Evolutionary conservation across 2,797 vertebrate species (phyloP), one percentile per base, ranked within the genome.

Genomic region (Eospalax fontanierii): DNA sequence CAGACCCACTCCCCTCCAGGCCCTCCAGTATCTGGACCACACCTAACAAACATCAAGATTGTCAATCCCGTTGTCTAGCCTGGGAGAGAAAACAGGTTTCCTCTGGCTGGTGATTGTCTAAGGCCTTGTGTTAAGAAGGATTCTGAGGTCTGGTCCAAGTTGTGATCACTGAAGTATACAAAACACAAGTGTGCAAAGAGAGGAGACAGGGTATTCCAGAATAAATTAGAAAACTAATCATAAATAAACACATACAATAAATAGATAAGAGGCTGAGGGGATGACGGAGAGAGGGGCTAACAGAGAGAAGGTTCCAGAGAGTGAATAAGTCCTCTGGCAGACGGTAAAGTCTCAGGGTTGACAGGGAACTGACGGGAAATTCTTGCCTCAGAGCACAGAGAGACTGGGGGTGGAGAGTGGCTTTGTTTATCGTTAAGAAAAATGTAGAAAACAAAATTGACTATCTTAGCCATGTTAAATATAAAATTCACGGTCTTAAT

Each of bases 401-500:
- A 21, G 80, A 26, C 0, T 54, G 50, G 5, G 9, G 30, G 46
- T 54, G 50, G 38, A 22, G 30, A 4, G 18, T 1, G n/a, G 18
- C 22, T 74, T 81, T 1, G 11, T 40, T 30, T 83, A 85, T 30
- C 30, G 46, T 65, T 83, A 15, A 1, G 19, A 57, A 79, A 82
- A 79, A 61, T 8, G 12, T 15, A 73, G 4, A 38, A 71, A 28
- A 28, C 2, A 22, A 30, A 33, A 15, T 0, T 33, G 1, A 18
- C 4, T 12, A 28, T 4, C 59, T 8, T 12, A 33, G n/a, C n/a
- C 43, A 4, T 18, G 28, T 18, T 6, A 35, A 26, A 75, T 0
- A 28, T 4, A 6, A n/a, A 3, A 63, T 0, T 35, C 9, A 16
- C 0, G 19, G 82, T 3, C 2, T 0, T 1, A 26, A 63, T 14